These are phyloP conservation scores for Catostomus latipinnis DNA, from an alignment of 2,797 vertebrate genomes.

Conservation along the genomic window DNA sequence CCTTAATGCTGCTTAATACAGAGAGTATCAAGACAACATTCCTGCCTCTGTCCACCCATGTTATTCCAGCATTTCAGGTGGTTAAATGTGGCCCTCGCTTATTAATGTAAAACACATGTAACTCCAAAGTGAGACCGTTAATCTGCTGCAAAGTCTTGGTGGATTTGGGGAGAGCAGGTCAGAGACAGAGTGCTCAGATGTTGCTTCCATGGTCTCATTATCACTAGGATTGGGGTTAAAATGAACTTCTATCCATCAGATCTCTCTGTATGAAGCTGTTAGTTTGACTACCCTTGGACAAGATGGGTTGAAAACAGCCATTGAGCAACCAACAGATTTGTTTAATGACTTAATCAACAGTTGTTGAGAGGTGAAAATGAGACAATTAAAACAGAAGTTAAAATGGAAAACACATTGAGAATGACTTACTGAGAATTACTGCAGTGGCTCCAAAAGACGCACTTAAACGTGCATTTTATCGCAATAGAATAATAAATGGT, in stretches of 20 bases:
- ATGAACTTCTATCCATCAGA: conserved; percentile 16
- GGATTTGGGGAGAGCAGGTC: conserved; percentile 33
- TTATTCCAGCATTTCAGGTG: conserved; percentile 69
- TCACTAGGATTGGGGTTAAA: conserved; percentile 17
- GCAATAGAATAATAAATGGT: too few relatives aligned
- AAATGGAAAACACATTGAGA: not conserved
- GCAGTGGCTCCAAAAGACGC: too few relatives aligned
- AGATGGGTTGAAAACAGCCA: not conserved
- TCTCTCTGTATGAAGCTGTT: conserved; percentile 14
- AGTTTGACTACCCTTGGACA: not conserved
- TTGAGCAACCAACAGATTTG: not conserved
- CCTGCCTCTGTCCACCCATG: conserved; percentile 65
- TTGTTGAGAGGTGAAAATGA: not conserved
- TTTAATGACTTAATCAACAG: not conserved
- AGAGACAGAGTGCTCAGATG: not conserved
- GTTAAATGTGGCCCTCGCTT: conserved; percentile 62
- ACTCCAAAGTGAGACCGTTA: conserved; percentile 61
- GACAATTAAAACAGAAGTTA: not conserved
- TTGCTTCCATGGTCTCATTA: conserved; percentile 1
- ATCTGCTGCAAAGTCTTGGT: conserved; percentile 52
- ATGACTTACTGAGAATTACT: not conserved
- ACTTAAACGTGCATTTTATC: too few relatives aligned
- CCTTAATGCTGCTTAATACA: conserved; percentile 75
- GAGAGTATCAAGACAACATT: conserved; percentile 73
- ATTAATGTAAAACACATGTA: conserved; percentile 71